Evolutionary conservation across 2,797 vertebrate species (phyloP).

Genomic region (Pipistrellus nathusii): DNA sequence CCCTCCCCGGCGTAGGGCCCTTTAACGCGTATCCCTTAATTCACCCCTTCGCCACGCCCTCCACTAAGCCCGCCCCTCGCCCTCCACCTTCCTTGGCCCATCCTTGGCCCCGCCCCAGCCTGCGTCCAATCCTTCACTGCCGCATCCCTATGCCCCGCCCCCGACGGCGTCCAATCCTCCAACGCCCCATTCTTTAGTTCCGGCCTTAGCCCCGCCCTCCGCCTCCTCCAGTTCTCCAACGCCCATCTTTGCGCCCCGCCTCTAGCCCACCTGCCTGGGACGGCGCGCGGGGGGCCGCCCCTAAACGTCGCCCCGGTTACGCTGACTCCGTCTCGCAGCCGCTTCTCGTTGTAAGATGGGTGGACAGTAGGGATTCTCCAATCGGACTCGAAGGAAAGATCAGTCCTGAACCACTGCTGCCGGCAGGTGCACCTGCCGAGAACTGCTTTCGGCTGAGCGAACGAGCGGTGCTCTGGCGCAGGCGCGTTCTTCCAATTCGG

Average conservation of each 20-base stretch:
- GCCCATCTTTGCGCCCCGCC: not conserved
- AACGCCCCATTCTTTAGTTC: constrained; percentile 80
- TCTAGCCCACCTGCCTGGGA: constrained; percentile 32
- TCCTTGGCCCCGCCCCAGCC: not conserved
- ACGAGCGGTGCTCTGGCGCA: not conserved
- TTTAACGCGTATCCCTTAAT: no score
- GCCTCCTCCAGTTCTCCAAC: not conserved
- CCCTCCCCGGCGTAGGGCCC: not conserved
- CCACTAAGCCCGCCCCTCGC: not conserved
- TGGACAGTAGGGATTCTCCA: not conserved
- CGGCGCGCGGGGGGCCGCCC: constrained; percentile 3
- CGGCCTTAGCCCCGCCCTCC: constrained; percentile 71
- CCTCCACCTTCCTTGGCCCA: not conserved
- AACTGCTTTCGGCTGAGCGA: not conserved
- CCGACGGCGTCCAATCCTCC: fast-evolving
- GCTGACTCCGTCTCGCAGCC: not conserved
- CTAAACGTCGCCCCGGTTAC: constrained; percentile 34
- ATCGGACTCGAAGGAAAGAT: not conserved
- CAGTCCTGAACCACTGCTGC: not conserved
- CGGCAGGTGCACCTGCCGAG: not conserved
- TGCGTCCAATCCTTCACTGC: constrained; percentile 82
- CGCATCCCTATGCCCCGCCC: constrained; percentile 86
- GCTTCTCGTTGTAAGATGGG: not conserved
- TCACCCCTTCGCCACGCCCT: no score
- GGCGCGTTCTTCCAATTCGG: not conserved